Percentiles rank a stretch among this genome's conserved stretches.
Evolutionary conservation across 2,888 invertebrate species (phyloP).

Genomic region (Tetrapedia diversipes): DNA sequence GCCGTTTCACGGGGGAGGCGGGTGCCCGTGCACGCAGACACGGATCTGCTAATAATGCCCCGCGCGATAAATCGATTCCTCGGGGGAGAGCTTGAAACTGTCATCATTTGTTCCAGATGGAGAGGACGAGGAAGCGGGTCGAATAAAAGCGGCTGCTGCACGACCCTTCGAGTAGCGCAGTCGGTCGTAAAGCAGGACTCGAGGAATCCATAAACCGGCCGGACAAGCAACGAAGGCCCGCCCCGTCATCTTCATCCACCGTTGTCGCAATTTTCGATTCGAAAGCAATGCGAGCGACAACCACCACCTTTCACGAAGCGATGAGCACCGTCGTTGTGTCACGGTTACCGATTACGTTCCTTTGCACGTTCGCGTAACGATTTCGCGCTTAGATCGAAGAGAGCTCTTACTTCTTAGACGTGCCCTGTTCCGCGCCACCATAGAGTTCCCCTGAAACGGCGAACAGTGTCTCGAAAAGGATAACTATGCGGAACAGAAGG

Average conservation of each 20-base stretch:
- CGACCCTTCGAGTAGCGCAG: constrained; percentile 18
- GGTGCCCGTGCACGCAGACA: not conserved
- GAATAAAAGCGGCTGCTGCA: constrained; percentile 4
- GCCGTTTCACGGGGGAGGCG: not conserved
- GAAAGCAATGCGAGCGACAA: constrained; percentile 3
- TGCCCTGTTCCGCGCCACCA: no score
- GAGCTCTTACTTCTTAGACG: no score
- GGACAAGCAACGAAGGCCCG: not conserved
- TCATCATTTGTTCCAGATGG: constrained; percentile 46
- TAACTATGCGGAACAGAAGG: constrained; percentile 28
- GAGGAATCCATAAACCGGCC: constrained; percentile 33
- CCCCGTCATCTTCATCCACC: not conserved
- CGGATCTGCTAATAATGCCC: constrained; percentile 11
- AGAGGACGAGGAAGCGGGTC: not conserved
- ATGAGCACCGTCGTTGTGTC: not conserved
- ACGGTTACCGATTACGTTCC: no score
- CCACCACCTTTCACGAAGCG: constrained; percentile 4
- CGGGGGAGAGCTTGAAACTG: constrained; percentile 39
- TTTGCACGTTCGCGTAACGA: constrained; percentile 17
- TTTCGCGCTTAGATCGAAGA: not conserved
- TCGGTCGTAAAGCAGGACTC: constrained; percentile 20
- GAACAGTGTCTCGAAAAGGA: not conserved
- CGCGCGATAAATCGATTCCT: constrained; percentile 37
- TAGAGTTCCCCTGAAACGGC: no score
- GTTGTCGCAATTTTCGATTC: not conserved